Evolutionary conservation across 64 coral and sea anemone species (phyloP), one percentile per base, ranked within the genome.

Genomic region (Acropora yongei): DNA sequence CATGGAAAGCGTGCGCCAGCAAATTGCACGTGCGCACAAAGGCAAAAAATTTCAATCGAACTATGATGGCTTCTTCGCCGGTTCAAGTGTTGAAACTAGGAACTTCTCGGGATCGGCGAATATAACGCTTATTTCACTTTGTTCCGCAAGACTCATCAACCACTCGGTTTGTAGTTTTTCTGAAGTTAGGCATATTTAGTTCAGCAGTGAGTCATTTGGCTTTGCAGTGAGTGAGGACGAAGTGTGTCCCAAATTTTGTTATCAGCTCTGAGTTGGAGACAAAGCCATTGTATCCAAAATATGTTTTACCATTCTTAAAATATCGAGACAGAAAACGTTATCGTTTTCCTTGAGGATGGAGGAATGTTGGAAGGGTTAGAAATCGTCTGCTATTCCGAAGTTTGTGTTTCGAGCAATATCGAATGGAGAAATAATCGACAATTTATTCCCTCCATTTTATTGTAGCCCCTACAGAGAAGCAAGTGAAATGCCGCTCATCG

Each of bases 211-310:
- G 17, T 3, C 68, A 8, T n/a, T 19, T 30, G 3, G 68, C 58
- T 20, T 19, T 57, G 30, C 51, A 63, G 3, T 9, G 12, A 30
- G 30, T 30, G 30, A 30, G 30, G 30, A 30, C 30, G 30, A 30
- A 30, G 30, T 30, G 30, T 30, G 30, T 30, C 57, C 47, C 14
- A 3, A 14, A 84, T 84, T 85, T 16, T 71, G 40, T 85, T 85
- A 85, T 85, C 82, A 85, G 63, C 46, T 71, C 43, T 16, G 8
- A 71, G 63, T 3, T 14, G 30, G 45, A 85, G n/a, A 85, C 10
- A 77, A 83, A 67, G 41, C 44, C 82, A 46, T 85, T 85, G 82
- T 85, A 20, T 85, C 30, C 82, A 85, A 48, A 47, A 43, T 85
- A 44, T 85, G 82, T 30, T 41, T 20, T 9, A 7, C 6, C 10